Conservation (phyloP, 2,888 invertebrate genomes). For the Ceriagrion tenellum region DNA sequence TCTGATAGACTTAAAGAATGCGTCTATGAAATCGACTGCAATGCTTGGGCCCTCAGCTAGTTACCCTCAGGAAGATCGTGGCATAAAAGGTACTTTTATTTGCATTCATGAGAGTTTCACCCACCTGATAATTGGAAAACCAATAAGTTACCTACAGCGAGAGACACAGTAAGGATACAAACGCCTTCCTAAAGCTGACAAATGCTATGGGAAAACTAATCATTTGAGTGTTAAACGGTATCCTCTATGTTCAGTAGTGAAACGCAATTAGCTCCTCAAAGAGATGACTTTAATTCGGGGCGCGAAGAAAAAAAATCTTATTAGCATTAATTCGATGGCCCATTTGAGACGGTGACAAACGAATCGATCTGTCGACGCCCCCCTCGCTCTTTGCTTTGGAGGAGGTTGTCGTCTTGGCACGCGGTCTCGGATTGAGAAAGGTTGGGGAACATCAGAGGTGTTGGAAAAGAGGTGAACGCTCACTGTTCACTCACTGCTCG, state of each 20-base stretch:
- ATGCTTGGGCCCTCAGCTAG: no score
- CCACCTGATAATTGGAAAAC: not conserved
- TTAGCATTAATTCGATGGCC: not conserved
- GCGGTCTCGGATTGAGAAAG: no score
- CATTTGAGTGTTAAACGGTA: not conserved
- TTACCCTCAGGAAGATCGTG: no score
- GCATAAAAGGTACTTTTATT: no score
- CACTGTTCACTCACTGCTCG: no score
- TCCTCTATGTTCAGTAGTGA: not conserved
- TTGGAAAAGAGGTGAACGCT: not conserved
- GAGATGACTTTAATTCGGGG: not conserved
- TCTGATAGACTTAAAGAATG: no score
- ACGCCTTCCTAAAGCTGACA: not conserved
- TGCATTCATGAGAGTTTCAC: no score
- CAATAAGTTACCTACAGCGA: not conserved
- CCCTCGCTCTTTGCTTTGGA: not conserved
- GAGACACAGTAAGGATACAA: no score
- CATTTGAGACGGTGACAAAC: not conserved
- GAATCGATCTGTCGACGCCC: not conserved
- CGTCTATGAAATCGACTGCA: no score
- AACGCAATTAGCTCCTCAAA: not conserved
- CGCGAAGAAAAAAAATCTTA: not conserved
- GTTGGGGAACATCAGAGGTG: no score
- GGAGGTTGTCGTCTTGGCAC: no score
- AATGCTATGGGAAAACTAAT: not conserved